Evolutionary conservation across 2,113 vertebrate species (phyloP).

Genomic region (Leiothrix lutea): DNA sequence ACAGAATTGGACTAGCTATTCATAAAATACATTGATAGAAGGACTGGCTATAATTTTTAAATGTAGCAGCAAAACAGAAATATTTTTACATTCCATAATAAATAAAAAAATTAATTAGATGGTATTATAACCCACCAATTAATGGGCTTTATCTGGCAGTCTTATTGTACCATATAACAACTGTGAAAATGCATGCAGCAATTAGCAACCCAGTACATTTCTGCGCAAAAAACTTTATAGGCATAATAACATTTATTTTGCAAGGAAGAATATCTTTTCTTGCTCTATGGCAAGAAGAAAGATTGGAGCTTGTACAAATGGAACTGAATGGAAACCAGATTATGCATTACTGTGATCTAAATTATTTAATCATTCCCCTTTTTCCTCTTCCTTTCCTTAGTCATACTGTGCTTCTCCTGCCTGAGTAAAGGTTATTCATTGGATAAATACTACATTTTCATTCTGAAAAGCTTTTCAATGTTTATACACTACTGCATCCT

Average conservation of each 20-base stretch:
- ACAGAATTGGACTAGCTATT: not conserved
- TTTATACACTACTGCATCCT: not conserved
- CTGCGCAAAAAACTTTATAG: not conserved
- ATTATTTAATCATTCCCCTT: not conserved
- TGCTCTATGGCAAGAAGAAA: not conserved
- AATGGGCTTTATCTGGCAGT: not conserved
- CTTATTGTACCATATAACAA: not conserved
- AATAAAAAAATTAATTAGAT: not conserved
- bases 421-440: not conserved
- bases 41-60: not conserved
- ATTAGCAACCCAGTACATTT: not conserved
- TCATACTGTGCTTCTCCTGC: not conserved
- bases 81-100: not conserved
- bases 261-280: not conserved
- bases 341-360: not conserved
- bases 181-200: not conserved
- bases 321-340: slow-evolving; percentile 3
- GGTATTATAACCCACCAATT: not conserved
- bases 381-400: not conserved
- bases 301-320: not conserved
- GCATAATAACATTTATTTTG: not conserved
- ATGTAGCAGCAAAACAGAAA: not conserved
- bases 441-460: slow-evolving; percentile 4
- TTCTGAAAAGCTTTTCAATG: not conserved
- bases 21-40: not conserved